A percentile compares a stretch with the other conserved stretches of the same genome.
These are phyloP conservation scores for Ophion costatus DNA, from an alignment of 2,888 invertebrate species.

Conservation along the genomic window DNA sequence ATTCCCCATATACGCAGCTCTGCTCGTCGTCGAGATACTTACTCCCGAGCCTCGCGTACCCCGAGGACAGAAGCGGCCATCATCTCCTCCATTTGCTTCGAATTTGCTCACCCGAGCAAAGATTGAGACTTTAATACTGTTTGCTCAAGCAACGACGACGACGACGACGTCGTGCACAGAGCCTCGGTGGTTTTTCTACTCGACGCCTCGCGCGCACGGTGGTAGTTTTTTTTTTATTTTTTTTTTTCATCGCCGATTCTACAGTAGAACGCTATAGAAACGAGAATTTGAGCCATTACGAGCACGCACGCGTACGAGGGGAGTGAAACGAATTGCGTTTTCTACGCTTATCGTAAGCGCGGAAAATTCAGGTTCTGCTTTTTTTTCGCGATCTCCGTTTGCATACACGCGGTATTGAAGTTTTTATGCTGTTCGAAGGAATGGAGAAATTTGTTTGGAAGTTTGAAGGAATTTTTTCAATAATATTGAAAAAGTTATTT, in stretches of 20 bases:
- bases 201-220: conserved; percentile 48
- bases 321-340: not conserved
- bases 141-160: conserved; percentile 68
- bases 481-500: too few species aligned
- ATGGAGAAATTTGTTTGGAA: too few species aligned
- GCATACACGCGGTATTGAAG: too few species aligned
- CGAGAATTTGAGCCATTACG: conserved; percentile 11
- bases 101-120: conserved; percentile 76
- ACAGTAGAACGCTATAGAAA: not conserved
- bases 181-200: conserved; percentile 37
- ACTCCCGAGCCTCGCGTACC: not conserved
- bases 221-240: not conserved
- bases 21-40: not conserved
- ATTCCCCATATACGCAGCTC: not conserved
- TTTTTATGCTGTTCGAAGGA: too few species aligned
- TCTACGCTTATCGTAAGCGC: not conserved
- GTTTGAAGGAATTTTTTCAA: too few species aligned
- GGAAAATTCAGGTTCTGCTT: not conserved
- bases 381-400: too few species aligned
- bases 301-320: not conserved
- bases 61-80: conserved; percentile 12
- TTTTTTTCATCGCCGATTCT: not conserved
- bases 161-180: conserved; percentile 31
- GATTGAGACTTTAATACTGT: conserved; percentile 79
- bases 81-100: conserved; percentile 64